phyloP scores from a whole-genome alignment of 2,888 invertebrate genomes.

The Lithophane socia region DNA sequence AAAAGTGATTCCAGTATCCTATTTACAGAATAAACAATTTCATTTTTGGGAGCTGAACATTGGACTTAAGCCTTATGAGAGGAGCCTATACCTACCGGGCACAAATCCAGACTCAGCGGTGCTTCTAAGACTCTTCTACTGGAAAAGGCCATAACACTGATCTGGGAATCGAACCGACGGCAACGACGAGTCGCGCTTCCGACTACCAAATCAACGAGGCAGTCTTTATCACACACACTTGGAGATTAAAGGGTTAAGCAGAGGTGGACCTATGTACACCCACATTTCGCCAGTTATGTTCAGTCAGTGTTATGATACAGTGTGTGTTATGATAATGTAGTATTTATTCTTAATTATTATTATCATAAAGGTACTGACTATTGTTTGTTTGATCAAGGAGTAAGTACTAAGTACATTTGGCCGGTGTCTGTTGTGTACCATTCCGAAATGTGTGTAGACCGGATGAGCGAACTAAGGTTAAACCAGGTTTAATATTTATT shows the following conservation, averaged over 20 bases:
- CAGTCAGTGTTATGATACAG: not conserved
- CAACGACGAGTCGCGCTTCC: not conserved
- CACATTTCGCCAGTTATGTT: not conserved
- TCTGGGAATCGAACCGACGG: not conserved
- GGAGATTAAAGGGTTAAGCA: no score
- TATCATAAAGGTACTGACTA: not conserved
- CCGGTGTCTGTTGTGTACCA: constrained; percentile 11
- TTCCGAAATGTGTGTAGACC: constrained; percentile 2
- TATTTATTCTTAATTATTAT: not conserved
- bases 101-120: not conserved
- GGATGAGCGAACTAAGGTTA: constrained; percentile 25
- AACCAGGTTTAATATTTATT: constrained; percentile 29
- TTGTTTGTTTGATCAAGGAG: constrained; percentile 16
- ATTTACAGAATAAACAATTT: no score
- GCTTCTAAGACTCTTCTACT: not conserved
- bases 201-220: not conserved
- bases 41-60: not conserved
- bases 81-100: not conserved
- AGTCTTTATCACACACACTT: not conserved
- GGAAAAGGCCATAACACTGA: no score
- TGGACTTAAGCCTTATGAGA: not conserved
- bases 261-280: not conserved
- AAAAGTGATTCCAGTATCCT: no score
- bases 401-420: constrained; percentile 2
- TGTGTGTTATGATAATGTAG: not conserved